phyloP scores from a whole-genome alignment of 2,888 invertebrate species.

The Chironomus tentans region DNA sequence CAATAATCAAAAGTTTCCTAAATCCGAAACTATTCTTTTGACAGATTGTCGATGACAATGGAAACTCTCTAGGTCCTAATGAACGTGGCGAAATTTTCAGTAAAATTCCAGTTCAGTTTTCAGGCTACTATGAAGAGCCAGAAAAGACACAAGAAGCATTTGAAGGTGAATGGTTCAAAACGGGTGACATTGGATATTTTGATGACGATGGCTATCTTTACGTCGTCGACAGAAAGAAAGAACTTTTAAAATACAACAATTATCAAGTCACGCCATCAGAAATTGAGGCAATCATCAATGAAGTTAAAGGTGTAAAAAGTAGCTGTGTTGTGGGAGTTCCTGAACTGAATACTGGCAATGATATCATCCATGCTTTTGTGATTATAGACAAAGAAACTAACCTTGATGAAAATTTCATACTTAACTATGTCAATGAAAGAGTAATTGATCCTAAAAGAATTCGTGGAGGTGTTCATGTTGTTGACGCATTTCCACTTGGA shows the following conservation, averaged over 20 bases:
- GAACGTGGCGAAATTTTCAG: neutral
- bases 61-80: neutral
- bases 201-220: neutral
- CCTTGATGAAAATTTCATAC: neutral
- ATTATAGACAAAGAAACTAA: neutral
- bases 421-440: slow-evolving; percentile 26
- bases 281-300: too few species aligned
- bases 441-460: slow-evolving; percentile 34
- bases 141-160: neutral
- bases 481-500: slow-evolving; percentile 36
- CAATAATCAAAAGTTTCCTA: neutral
- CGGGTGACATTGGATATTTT: neutral
- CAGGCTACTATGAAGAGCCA: neutral
- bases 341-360: neutral
- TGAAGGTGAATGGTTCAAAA: neutral
- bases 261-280: too few species aligned
- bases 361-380: slow-evolving; percentile 2
- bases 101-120: neutral
- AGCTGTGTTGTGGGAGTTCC: too few species aligned
- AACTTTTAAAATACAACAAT: neutral
- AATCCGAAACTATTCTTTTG: neutral
- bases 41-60: neutral
- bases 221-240: neutral
- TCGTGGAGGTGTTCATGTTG: slow-evolving; percentile 36
- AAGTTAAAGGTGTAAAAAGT: too few species aligned